Evolutionary conservation across 2,113 vertebrate genomes (phyloP).

Genomic region (Dascyllus trimaculatus): DNA sequence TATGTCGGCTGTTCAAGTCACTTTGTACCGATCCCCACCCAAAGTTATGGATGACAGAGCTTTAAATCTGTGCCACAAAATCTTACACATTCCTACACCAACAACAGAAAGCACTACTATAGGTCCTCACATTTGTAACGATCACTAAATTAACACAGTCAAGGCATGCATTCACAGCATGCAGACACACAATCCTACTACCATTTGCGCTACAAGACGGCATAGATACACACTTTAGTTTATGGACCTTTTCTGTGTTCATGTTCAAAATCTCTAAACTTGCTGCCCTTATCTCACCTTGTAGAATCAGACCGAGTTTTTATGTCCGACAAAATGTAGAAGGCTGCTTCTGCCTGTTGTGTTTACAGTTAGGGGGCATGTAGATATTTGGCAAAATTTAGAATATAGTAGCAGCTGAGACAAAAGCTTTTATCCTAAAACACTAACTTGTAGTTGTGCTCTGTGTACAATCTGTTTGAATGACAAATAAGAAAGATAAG

Average conservation of each 20-base stretch:
- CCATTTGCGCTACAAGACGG: conserved; percentile 35
- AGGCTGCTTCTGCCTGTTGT: conserved; percentile 1
- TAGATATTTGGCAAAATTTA: conserved; percentile 16
- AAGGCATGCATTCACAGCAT: conserved; percentile 58
- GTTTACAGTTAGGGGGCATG: background rate
- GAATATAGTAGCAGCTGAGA: conserved; percentile 40
- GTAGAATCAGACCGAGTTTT: background rate
- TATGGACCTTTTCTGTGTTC: conserved; percentile 40
- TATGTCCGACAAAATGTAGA: background rate
- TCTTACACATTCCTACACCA: conserved; percentile 7
- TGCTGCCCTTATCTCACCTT: background rate
- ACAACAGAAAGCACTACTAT: background rate
- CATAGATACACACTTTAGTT: conserved; percentile 41
- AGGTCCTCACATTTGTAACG: conserved; percentile 27
- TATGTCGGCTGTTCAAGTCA: conserved; percentile 2
- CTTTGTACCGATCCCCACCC: conserved; percentile 11
- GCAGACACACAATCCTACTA: conserved; percentile 49
- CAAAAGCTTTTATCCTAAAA: conserved; percentile 12
- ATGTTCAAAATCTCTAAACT: conserved; percentile 33
- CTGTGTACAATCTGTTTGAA: conserved; percentile 25
- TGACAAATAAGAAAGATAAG: conserved; percentile 17
- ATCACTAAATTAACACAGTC: conserved; percentile 42
- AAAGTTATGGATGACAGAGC: conserved; percentile 8
- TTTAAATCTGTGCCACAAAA: conserved; percentile 6
- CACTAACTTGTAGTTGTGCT: conserved; percentile 24